A percentile compares a stretch with the other conserved stretches of the same genome.
phyloP scores from a whole-genome alignment of 2,797 vertebrate genomes.

The Pseudomugil gertrudae region DNA sequence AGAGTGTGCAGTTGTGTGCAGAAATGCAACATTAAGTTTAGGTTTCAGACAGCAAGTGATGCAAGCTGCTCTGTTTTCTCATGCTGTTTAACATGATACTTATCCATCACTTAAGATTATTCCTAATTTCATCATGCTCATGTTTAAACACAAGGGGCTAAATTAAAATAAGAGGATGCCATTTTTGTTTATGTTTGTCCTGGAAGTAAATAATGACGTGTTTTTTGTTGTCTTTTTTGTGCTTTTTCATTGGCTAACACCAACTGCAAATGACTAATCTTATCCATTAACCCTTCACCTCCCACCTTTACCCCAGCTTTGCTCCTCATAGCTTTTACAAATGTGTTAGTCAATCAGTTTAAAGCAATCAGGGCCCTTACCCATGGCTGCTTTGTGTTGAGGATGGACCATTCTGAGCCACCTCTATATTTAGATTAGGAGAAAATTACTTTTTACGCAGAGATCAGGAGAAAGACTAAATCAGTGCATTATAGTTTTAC shows the following conservation, averaged over 20 bases:
- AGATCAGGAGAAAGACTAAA: background rate
- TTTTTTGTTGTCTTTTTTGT: background rate
- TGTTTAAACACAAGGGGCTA: background rate
- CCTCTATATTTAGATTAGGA: too few species aligned
- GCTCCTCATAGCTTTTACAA: background rate
- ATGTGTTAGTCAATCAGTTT: background rate
- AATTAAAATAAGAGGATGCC: background rate
- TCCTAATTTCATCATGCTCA: slow-evolving; percentile 3
- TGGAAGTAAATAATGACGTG: background rate
- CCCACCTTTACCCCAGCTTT: background rate
- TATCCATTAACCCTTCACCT: background rate
- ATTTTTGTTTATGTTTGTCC: slow-evolving; percentile 1
- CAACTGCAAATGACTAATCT: background rate
- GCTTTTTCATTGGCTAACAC: background rate
- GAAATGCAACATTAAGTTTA: slow-evolving; percentile 2
- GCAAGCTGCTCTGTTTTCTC: slow-evolving; percentile 17
- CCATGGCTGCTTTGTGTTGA: background rate
- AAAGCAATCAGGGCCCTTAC: background rate
- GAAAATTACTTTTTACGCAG: background rate
- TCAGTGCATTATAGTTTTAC: background rate
- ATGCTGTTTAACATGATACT: background rate
- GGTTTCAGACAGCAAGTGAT: slow-evolving; percentile 19
- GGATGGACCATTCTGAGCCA: background rate
- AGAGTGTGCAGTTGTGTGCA: slow-evolving; percentile 15
- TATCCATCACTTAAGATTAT: slow-evolving; percentile 5